Conservation (phyloP, 2,113 vertebrate genomes). For the Riparia riparia region DNA sequence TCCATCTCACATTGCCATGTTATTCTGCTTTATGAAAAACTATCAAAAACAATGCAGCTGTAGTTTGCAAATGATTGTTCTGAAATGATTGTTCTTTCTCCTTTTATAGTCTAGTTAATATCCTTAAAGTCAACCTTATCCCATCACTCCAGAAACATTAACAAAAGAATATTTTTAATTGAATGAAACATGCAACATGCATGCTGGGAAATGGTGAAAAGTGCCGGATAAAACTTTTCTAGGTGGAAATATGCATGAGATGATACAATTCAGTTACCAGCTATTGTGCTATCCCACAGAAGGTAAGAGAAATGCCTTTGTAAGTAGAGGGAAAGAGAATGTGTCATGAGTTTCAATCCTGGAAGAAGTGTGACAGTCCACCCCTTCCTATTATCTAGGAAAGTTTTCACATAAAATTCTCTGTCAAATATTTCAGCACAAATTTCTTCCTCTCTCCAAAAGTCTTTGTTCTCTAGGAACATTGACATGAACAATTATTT, state of each 20-base stretch:
- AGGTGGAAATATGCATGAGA: not conserved
- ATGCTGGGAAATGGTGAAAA: not conserved
- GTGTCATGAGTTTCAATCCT: not conserved
- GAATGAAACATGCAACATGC: not conserved
- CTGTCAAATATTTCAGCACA: not conserved
- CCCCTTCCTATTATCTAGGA: not conserved
- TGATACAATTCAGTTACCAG: not conserved
- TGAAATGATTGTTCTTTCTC: not conserved
- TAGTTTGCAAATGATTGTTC: not conserved
- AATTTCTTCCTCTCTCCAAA: not conserved
- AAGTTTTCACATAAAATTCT: not conserved
- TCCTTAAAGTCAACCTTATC: rapidly evolving
- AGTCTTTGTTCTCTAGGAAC: not conserved
- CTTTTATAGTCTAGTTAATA: not conserved
- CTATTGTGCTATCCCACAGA: rapidly evolving
- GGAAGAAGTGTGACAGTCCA: not conserved
- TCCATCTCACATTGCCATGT: not conserved
- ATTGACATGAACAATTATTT: not conserved
- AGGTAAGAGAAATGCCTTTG: not conserved
- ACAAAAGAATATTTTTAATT: not conserved
- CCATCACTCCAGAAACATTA: not conserved
- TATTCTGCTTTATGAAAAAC: not conserved
- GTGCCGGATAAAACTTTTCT: not conserved
- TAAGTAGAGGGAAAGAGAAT: not conserved
- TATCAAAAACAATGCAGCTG: not conserved